phyloP scores from a whole-genome alignment of 1,140 invertebrate species.

The Papilio glaucus region DNA sequence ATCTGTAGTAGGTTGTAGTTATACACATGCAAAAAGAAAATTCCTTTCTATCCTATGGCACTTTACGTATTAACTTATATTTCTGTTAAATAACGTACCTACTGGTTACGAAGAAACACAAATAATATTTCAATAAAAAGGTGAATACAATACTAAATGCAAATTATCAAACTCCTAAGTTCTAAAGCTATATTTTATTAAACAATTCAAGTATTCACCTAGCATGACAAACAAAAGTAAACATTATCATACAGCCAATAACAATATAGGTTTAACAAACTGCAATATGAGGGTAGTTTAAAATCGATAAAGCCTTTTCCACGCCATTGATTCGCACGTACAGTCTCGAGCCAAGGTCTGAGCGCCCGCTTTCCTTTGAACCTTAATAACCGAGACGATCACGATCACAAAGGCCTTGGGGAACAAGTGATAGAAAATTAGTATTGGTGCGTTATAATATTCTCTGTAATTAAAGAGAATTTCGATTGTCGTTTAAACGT shows the following conservation, averaged over 20 bases:
- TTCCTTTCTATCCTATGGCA: no score
- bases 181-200: background rate
- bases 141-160: no score
- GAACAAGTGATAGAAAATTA: conserved; percentile 62
- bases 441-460: conserved; percentile 45
- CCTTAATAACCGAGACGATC: conserved; percentile 49
- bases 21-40: no score
- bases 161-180: no score
- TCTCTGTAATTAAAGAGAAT: conserved; percentile 52
- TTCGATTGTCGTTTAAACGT: conserved; percentile 25
- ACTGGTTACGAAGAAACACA: no score
- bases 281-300: conserved; percentile 57
- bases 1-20: no score
- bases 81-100: no score
- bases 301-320: conserved; percentile 61
- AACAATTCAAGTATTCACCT: background rate
- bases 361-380: conserved; percentile 53
- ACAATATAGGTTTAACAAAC: conserved; percentile 61
- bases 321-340: conserved; percentile 54
- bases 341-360: conserved; percentile 41
- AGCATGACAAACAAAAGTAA: conserved; percentile 20
- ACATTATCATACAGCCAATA: conserved; percentile 51
- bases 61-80: no score
- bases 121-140: no score
- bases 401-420: conserved; percentile 57